A percentile compares a stretch with the other conserved stretches of the same genome.
Conservation (phyloP, 2,797 vertebrate genomes). For the Gila robusta region DNA sequence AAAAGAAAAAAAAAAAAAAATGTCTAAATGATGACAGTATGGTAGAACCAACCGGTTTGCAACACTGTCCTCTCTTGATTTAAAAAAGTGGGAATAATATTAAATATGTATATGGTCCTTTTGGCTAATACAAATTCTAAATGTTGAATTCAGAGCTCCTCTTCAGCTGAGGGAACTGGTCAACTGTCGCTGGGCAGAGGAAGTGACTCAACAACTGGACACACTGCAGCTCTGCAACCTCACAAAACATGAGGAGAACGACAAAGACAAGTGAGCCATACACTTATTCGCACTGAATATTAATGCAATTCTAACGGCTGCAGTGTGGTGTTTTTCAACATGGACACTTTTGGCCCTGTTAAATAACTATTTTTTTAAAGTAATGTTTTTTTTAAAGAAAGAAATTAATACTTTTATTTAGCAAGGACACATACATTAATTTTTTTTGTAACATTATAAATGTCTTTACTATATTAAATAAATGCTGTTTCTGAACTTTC, state of each 20-base stretch:
- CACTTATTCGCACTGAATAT: not conserved
- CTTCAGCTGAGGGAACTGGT: conserved; percentile 95
- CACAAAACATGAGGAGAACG: conserved; percentile 96
- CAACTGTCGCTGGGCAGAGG: conserved; percentile 98
- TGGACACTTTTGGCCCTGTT: no score
- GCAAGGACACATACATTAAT: no score
- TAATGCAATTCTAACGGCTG: not conserved
- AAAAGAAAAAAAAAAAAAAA: no score
- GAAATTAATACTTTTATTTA: no score
- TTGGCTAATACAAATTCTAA: not conserved
- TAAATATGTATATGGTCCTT: not conserved
- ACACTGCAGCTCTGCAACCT: conserved; percentile 97
- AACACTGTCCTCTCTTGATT: not conserved
- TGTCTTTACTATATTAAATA: not conserved
- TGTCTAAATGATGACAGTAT: not conserved
- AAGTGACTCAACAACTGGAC: conserved; percentile 97
- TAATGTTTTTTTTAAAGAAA: no score
- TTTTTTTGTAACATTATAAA: not conserved
- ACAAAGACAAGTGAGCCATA: conserved; percentile 92
- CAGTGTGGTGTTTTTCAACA: not conserved
- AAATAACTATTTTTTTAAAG: no score
- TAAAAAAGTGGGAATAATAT: not conserved
- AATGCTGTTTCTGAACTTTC: not conserved
- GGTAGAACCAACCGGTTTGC: not conserved
- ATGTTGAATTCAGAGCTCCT: conserved; percentile 81